Percentiles rank a stretch among this genome's conserved stretches.
phyloP scores from a whole-genome alignment of 2,888 invertebrate species.

The Metopia argyrocephala region DNA sequence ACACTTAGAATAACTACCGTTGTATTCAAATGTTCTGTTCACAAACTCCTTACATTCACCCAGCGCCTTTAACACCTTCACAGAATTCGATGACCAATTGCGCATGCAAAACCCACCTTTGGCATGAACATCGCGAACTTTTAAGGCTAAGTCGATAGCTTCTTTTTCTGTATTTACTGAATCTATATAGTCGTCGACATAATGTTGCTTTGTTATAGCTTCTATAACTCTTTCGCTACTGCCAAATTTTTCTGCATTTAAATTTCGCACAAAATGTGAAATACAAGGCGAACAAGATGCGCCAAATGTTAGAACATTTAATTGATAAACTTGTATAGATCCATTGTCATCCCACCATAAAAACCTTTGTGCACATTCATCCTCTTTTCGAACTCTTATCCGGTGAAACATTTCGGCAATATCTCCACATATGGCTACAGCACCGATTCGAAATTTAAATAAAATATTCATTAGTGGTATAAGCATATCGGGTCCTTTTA shows the following conservation, averaged over 20 bases:
- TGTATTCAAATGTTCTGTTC: not conserved
- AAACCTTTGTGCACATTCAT: slow-evolving; percentile 34
- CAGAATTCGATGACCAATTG: slow-evolving; percentile 26
- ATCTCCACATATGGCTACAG: slow-evolving; percentile 19
- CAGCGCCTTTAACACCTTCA: not conserved
- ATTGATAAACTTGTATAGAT: slow-evolving; percentile 13
- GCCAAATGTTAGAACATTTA: slow-evolving; percentile 29
- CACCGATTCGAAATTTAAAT: slow-evolving; percentile 9
- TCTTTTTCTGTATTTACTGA: not conserved
- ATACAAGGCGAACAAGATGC: slow-evolving; percentile 33
- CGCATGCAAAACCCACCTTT: not conserved
- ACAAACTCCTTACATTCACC: not conserved
- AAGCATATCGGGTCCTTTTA: slow-evolving; percentile 34
- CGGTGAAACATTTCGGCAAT: slow-evolving; percentile 27
- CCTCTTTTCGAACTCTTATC: slow-evolving; percentile 11
- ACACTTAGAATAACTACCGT: no score
- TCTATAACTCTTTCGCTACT: no score
- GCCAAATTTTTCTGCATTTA: slow-evolving; percentile 12
- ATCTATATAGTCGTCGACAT: slow-evolving; percentile 1
- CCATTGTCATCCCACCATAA: slow-evolving; percentile 27
- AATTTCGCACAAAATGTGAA: slow-evolving; percentile 25
- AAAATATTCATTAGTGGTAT: slow-evolving; percentile 1
- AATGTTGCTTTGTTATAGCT: no score
- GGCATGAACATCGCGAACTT: not conserved
- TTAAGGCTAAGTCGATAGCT: not conserved